These are phyloP conservation scores for Charanyca ferruginea DNA, from an alignment of 2,888 invertebrate species.

Conservation along the genomic window DNA sequence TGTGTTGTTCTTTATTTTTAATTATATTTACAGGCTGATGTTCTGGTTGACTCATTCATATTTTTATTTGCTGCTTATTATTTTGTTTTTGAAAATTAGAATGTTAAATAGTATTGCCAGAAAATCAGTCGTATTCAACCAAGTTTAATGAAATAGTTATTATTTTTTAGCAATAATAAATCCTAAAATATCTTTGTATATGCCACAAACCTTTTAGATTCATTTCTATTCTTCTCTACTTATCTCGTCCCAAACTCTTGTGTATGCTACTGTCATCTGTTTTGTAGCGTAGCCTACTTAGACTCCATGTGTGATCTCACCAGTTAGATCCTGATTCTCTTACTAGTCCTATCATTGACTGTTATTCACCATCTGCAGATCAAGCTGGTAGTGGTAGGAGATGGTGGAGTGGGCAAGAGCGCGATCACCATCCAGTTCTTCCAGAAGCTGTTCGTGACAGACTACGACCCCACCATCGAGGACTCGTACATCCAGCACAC, in stretches of 20 bases:
- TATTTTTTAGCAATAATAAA: background rate
- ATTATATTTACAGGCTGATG: constrained; percentile 16
- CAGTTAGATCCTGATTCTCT: background rate
- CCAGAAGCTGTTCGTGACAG: constrained; percentile 98
- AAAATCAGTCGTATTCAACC: constrained; percentile 21
- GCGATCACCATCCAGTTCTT: constrained; percentile 99
- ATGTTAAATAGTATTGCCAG: constrained; percentile 29
- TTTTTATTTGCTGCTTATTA: background rate
- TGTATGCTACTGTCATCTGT: background rate
- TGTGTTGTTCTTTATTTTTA: constrained; percentile 63
- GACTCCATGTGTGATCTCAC: background rate
- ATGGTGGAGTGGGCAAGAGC: constrained; percentile 98
- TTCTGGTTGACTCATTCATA: constrained; percentile 14
- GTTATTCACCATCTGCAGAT: constrained; percentile 84
- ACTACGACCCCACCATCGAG: constrained; percentile 99
- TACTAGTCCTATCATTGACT: background rate
- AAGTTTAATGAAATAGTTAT: background rate
- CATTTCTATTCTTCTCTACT: background rate
- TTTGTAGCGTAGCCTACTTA: background rate
- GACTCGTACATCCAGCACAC: constrained; percentile 98
- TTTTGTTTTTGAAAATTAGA: background rate
- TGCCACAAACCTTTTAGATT: background rate
- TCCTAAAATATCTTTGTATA: background rate
- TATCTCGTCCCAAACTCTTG: background rate
- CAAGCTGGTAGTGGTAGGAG: constrained; percentile 98